phyloP scores from a whole-genome alignment of 2,797 vertebrate genomes.

The Distichodus sexfasciatus region DNA sequence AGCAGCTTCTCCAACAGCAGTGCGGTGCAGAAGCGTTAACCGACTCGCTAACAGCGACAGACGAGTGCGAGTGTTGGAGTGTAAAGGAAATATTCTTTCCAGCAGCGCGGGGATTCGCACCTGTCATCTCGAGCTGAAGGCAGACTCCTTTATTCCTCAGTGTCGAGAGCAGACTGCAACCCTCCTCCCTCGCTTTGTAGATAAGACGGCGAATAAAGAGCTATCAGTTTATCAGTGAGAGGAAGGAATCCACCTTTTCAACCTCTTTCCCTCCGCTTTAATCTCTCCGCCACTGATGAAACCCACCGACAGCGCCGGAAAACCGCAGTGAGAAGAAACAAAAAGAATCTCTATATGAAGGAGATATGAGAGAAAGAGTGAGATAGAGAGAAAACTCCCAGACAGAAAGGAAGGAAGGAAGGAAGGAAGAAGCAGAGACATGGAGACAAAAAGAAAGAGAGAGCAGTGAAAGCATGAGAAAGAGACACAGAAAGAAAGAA shows the following conservation, averaged over 20 bases:
- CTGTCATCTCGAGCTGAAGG: slow-evolving; percentile 27
- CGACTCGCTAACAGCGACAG: no score
- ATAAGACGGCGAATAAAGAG: slow-evolving; percentile 46
- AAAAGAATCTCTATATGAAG: slow-evolving; percentile 28
- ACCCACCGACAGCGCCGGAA: slow-evolving; percentile 15
- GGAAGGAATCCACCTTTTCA: slow-evolving; percentile 4
- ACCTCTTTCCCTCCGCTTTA: slow-evolving; percentile 5
- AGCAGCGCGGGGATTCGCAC: slow-evolving; percentile 23
- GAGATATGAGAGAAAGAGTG: neutral
- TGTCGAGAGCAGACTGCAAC: slow-evolving; percentile 20
- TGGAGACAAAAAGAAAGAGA: neutral
- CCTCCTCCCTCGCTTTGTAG: slow-evolving; percentile 21
- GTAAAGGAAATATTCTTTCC: neutral
- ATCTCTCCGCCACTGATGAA: slow-evolving; percentile 38
- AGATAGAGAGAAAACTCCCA: neutral
- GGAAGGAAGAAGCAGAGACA: neutral
- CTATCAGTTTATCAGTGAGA: slow-evolving; percentile 32
- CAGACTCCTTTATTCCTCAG: slow-evolving; percentile 29
- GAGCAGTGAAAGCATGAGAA: no score
- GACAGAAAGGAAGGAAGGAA: neutral
- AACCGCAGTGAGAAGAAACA: slow-evolving; percentile 23
- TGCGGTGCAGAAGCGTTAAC: no score
- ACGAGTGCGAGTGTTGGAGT: neutral
- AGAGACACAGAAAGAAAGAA: no score
- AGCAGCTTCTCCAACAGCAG: no score